These are phyloP conservation scores for Pocillopora meandrina DNA, from an alignment of 92 coral and sea anemone genomes.

Conservation along the genomic window DNA sequence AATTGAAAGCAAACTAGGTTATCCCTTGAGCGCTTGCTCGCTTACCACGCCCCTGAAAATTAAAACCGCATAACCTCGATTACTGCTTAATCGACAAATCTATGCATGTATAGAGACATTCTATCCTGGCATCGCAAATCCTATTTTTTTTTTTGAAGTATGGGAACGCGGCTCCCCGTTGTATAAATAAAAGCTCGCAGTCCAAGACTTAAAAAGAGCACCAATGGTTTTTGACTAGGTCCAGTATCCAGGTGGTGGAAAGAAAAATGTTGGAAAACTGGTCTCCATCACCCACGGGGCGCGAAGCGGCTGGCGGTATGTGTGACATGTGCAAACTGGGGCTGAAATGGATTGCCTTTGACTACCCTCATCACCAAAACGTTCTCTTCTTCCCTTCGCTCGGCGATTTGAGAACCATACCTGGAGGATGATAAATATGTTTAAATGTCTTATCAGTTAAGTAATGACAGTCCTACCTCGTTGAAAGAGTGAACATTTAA, in stretches of 20 bases:
- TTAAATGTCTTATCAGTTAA: neutral
- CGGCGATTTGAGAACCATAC: conserved; percentile 71
- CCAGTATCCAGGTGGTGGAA: conserved; percentile 64
- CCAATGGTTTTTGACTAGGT: neutral
- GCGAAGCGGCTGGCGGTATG: conserved; percentile 12
- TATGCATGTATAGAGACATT: too few species aligned
- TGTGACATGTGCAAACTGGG: conserved; percentile 41
- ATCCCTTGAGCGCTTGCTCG: too few species aligned
- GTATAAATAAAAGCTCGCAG: too few species aligned
- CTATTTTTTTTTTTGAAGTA: too few species aligned
- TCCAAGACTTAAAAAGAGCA: too few species aligned
- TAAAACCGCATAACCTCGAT: too few species aligned
- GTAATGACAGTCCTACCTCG: neutral
- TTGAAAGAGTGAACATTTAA: neutral
- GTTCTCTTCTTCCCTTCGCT: conserved; percentile 59
- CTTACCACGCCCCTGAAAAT: too few species aligned
- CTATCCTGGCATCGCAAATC: too few species aligned
- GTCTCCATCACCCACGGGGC: conserved; percentile 33
- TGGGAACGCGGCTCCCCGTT: too few species aligned
- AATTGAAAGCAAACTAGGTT: too few species aligned
- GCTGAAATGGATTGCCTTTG: neutral
- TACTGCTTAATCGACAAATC: too few species aligned
- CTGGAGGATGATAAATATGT: conserved; percentile 11
- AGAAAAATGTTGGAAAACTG: conserved; percentile 56
- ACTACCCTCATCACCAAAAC: neutral